Evolutionary conservation across 2,888 invertebrate genomes (phyloP), one percentile per base, ranked within the genome.

Genomic region (Oscheius sp.): DNA sequence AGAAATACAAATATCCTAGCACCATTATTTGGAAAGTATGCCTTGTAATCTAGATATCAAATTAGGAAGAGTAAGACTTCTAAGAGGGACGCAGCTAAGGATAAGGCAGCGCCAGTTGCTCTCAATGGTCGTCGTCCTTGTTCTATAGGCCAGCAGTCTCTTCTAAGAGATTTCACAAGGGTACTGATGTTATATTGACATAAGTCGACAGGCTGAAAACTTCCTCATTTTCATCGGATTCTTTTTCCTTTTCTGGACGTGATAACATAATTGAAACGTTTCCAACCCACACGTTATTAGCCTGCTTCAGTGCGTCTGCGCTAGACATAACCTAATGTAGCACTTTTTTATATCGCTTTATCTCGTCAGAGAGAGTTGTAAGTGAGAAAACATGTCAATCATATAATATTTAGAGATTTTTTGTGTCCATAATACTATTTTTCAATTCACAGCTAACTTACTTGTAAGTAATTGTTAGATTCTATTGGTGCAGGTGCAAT

Each of bases 141-240:
- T 44, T 93, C 90, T 14, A 96, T 92, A 6, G 95, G 95, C 98
- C 98, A 98, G 26, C 17, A 44, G 26, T 59, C 59, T 20, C 17
- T 83, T 78, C 41, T 74, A 22, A 93, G 89, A 88, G 95, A 94
- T 72, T 93, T 93, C 1, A 99, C 90, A 71, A 98, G 89, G 88
- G 98, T 96, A 41, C 94, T 95, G 76, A 99, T 88, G 73, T 92
- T 92, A 91, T 94, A 94, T 86, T 97, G 96, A 88, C 97, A 97
- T 85, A 83, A 83, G 33, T 75, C 75, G 70, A 85, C 78, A 45
- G 84, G 85, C 79, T 84, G 82, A 51, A 76, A n/a, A n/a, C n/a
- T n/a, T n/a, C n/a, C n/a, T n/a, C 41, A 41, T 14, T 20, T 24
- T 20, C 12, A 33, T 12, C 14, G 24, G 6, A 3, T 47, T n/a